phyloP scores from a whole-genome alignment of 1,140 invertebrate species.

The Saccostrea cuccullata region DNA sequence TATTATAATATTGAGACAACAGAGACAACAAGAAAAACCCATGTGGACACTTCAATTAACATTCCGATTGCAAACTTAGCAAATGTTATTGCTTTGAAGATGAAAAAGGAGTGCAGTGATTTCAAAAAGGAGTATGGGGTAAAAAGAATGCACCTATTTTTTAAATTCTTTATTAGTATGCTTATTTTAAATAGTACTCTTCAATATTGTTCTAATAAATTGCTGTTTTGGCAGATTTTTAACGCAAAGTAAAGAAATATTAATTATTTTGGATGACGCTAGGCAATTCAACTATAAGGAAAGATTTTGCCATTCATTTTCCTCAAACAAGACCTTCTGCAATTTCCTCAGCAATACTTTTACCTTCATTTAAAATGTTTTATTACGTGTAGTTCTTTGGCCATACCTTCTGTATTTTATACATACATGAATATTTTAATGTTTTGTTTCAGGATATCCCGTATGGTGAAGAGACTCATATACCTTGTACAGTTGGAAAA shows the following conservation, averaged over 20 bases:
- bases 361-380: neutral
- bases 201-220: neutral
- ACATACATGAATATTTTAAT: neutral
- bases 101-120: neutral
- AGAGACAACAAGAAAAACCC: too few species aligned
- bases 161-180: neutral
- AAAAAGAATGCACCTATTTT: neutral
- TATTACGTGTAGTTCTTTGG: neutral
- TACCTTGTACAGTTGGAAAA: neutral
- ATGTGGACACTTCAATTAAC: neutral
- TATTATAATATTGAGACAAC: neutral
- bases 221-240: neutral
- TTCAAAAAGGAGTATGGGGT: neutral
- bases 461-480: neutral
- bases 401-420: neutral
- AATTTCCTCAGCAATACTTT: neutral
- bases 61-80: neutral
- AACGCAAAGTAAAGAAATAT: neutral
- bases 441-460: neutral
- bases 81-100: neutral
- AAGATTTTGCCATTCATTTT: neutral
- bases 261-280: neutral
- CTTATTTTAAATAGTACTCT: neutral
- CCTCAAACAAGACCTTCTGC: neutral
- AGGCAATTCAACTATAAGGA: neutral